Base-by-base conservation (phyloP, 2,888 invertebrate genomes). In the Scaptomyza tumidula region DNA sequence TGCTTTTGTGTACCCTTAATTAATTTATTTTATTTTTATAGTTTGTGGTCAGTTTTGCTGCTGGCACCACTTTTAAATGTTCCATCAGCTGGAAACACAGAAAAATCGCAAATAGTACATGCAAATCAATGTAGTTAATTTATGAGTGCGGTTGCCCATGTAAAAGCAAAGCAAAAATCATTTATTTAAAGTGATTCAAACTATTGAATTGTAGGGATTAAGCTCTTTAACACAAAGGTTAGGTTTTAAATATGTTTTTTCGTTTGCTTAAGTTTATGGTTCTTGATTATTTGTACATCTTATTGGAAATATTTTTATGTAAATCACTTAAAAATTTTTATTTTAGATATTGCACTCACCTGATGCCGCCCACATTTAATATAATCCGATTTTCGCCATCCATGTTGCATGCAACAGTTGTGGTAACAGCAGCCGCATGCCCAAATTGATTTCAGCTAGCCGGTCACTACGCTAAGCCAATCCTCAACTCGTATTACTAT, bases 321-420 rank as follows among this genome's bases (percentile, higher is more conserved):
- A n/a, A n/a, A n/a, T n/a, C n/a, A n/a, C n/a, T 24, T 14, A 14
- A 24, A 24, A 24, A 3, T 24, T 24, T 24, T 24, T 24, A 24
- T 24, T 24, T 1, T 14, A 14, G 19, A 27, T 13, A 44, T 53
- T 39, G 33, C 14, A 71, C 91, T 90, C 80, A 96, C 93, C 97
- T 95, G 92, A 98, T 97, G 75, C 98, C 98, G 77, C 98, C 98
- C 91, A 98, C 97, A 93, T 98, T 98, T 91, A 98, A 94, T 92
- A 98, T 97, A 90, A 98, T 97, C 91, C 98, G 95, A 93, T 98
- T 97, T 93, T 98, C 98, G 80, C 97, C 96, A 94, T 97, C 97
- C 96, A 96, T 96, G 90, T 85, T 91, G 87, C 86, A 79, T 77
- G 86, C 85, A 89, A 88, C 86, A 89, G 66, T 80, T 71, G 79